phyloP scores from a whole-genome alignment of 2,113 vertebrate species.

The Campylorhamphus procurvoides region DNA sequence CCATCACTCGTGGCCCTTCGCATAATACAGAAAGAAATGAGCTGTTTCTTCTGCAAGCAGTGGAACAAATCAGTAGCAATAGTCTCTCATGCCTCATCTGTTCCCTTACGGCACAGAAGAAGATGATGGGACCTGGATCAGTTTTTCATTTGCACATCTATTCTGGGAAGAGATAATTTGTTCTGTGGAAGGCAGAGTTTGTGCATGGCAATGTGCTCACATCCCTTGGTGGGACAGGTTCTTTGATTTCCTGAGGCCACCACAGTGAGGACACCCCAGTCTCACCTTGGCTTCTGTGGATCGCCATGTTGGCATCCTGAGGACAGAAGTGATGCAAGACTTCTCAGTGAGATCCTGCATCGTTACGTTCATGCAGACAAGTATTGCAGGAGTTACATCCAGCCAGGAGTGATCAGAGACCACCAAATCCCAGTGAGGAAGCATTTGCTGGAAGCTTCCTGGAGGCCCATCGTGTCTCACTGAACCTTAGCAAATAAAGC shows the following conservation, averaged over 20 bases:
- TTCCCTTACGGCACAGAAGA: not conserved
- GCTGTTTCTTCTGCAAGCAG: constrained; percentile 36
- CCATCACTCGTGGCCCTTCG: not conserved
- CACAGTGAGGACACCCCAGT: not conserved
- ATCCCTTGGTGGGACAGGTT: not conserved
- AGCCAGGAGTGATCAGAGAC: not conserved
- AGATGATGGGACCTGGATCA: constrained; percentile 27
- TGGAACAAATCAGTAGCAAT: constrained; percentile 58
- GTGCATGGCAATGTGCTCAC: not conserved
- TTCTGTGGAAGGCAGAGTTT: not conserved
- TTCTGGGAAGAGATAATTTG: not conserved
- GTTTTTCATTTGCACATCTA: constrained; percentile 22
- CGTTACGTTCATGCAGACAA: not conserved
- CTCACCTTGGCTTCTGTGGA: not conserved
- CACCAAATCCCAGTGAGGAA: not conserved
- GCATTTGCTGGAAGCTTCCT: not conserved
- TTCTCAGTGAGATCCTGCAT: not conserved
- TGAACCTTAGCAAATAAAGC: not conserved
- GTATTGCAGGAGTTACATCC: not conserved
- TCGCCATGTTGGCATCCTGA: not conserved
- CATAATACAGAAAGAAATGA: constrained; percentile 42
- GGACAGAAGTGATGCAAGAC: not conserved
- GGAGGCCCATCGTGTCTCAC: not conserved
- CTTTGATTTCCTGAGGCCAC: not conserved
- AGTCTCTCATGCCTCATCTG: constrained; percentile 51